Base-by-base conservation (phyloP, 2,888 invertebrate species). In the Tinea semifulvella region DNA sequence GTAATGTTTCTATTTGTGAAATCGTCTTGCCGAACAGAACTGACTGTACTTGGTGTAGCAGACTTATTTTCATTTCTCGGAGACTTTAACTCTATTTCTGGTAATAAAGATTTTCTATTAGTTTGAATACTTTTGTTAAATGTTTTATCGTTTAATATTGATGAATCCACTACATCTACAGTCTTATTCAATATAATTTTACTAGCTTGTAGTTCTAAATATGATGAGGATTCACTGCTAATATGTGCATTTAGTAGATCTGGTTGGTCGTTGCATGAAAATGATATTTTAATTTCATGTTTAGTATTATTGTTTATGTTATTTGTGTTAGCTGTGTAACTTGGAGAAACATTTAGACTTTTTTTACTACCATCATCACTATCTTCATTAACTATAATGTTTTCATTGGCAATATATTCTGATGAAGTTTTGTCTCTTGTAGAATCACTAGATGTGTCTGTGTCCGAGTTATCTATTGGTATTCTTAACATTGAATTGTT, bases 391-490 rank as follows among this genome's bases (percentile, higher is more conserved):
- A 46, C 50, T 35, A 64, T 48, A 44, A 72, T 61, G 51, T 75
- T 69, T 44, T 71, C 66, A 56, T 65, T 75, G 6, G 76, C 70
- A 48, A 77, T 65, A 54, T 80, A 80, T 56, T 79, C 80, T 14
- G 79, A 79, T 50, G 69, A 65, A 45, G 68, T 67, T 55, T 72
- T 76, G 11, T 75, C 76, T 51, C 67, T 63, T 2, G 63, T 58
- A 2, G 75, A 79, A 48, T 76, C 79, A 55, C 70, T 73, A 2
- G 80, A 77, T n/a, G 79, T 76, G 45, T 80, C 80, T 6, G 79
- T 80, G 45, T 80, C 80, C 0, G 79, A 80, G 48, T 77, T 72
- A 47, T 80, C 76, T 46, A 79, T 54, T 31, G 69, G 71, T 38
- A 80, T 53, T 47, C 71, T 57, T 44, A 79, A 53, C 47, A 76